Evolutionary conservation across 1,140 invertebrate species (phyloP).

Genomic region (Macrobrachium nipponense): DNA sequence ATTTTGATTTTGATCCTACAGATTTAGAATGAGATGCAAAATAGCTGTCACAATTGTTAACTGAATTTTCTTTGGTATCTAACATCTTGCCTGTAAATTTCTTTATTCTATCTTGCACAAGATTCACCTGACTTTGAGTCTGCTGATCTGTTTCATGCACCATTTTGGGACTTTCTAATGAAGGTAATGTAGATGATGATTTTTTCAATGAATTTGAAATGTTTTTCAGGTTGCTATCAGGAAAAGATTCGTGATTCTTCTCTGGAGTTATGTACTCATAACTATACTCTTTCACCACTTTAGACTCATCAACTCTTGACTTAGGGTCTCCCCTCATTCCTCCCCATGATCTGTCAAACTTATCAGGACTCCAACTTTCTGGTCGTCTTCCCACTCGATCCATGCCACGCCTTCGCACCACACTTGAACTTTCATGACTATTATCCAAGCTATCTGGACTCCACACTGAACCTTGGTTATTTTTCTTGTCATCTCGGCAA

Average conservation of each 20-base stretch:
- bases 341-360: slow-evolving; percentile 59
- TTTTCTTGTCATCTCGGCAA: slow-evolving; percentile 45
- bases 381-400: slow-evolving; percentile 49
- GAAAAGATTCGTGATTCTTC: slow-evolving; percentile 18
- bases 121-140: slow-evolving; percentile 68
- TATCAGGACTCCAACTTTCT: slow-evolving; percentile 64
- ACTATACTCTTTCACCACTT: slow-evolving; percentile 60
- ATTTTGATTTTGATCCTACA: slow-evolving; percentile 12
- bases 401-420: slow-evolving; percentile 41
- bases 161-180: slow-evolving; percentile 61
- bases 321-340: slow-evolving; percentile 35
- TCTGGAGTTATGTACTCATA: slow-evolving; percentile 63
- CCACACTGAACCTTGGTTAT: slow-evolving; percentile 25
- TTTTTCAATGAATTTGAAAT: slow-evolving; percentile 42
- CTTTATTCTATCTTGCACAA: slow-evolving; percentile 72
- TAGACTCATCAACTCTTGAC: slow-evolving; percentile 52
- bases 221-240: slow-evolving; percentile 42
- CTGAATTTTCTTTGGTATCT: slow-evolving; percentile 48
- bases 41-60: slow-evolving; percentile 25
- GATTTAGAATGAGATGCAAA: background rate
- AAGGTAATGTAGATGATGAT: slow-evolving; percentile 41
- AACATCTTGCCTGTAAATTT: slow-evolving; percentile 67
- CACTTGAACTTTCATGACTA: slow-evolving; percentile 52
- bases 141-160: slow-evolving; percentile 65
- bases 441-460: slow-evolving; percentile 37